Conservation (phyloP, 2,113 vertebrate species). For the Thamnophis sirtalis region DNA sequence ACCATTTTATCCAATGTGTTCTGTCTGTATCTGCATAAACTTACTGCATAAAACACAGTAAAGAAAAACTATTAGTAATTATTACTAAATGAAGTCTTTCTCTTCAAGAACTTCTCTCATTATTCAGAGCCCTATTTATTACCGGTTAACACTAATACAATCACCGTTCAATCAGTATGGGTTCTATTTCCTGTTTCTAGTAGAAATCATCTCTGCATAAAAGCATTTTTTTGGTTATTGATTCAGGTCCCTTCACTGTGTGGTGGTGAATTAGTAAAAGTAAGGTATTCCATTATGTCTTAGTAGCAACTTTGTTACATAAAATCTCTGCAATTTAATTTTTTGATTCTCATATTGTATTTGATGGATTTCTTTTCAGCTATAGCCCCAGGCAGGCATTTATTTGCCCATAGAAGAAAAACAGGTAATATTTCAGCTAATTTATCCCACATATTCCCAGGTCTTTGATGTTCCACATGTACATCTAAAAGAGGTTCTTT, state of each 20-base stretch:
- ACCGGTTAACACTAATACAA: constrained; percentile 25
- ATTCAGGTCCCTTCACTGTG: constrained; percentile 14
- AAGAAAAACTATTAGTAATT: background rate
- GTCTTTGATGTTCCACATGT: background rate
- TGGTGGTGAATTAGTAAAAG: constrained; percentile 34
- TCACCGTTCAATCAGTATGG: constrained; percentile 12
- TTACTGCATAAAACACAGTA: background rate
- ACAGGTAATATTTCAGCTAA: background rate
- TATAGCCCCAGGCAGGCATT: background rate
- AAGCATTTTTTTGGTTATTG: constrained; percentile 40
- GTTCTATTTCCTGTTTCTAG: constrained; percentile 51
- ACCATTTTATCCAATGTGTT: background rate
- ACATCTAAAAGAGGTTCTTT: background rate
- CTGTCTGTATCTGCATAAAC: background rate
- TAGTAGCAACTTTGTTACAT: constrained; percentile 26
- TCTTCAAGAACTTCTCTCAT: background rate
- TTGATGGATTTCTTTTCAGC: constrained; percentile 53
- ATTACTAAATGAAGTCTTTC: background rate
- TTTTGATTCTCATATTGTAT: constrained; percentile 35
- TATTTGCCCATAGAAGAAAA: background rate
- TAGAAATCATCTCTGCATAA: constrained; percentile 52
- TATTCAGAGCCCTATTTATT: background rate
- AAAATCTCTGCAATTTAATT: constrained; percentile 46
- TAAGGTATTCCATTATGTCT: constrained; percentile 12
- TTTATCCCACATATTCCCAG: background rate